Evolutionary conservation across 2,797 vertebrate genomes (phyloP).

Genomic region (Gastrophryne carolinensis): DNA sequence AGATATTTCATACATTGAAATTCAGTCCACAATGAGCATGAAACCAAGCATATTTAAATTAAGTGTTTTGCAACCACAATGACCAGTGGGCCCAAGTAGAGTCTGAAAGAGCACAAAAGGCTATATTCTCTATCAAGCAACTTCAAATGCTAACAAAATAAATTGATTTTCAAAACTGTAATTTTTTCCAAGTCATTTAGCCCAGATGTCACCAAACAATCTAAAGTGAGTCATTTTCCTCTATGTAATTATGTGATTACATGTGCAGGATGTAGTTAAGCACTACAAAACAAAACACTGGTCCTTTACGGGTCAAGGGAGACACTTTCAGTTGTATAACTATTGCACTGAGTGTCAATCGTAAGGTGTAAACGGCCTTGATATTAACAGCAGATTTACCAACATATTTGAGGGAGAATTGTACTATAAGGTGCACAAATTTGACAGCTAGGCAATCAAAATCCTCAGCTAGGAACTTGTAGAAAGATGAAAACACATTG

Average conservation of each 20-base stretch:
- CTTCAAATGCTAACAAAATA: neutral
- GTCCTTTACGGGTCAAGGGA: neutral
- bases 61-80: neutral
- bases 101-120: neutral
- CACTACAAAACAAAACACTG: neutral
- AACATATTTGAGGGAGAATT: neutral
- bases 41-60: too few relatives aligned
- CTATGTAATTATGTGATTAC: neutral
- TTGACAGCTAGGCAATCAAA: conserved; percentile 7
- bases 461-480: neutral
- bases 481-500: conserved; percentile 36
- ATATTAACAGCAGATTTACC: neutral
- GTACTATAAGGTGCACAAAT: conserved; percentile 2
- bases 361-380: neutral
- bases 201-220: neutral
- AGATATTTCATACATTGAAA: too few relatives aligned
- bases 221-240: neutral
- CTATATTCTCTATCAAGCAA: neutral
- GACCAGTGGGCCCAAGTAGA: neutral
- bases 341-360: neutral
- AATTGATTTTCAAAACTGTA: neutral
- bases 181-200: neutral
- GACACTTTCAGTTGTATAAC: neutral
- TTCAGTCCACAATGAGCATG: too few relatives aligned
- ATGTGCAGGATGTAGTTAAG: neutral